These are phyloP conservation scores for Pachycephala philippinensis DNA, from an alignment of 2,113 vertebrate genomes.

Conservation along the genomic window DNA sequence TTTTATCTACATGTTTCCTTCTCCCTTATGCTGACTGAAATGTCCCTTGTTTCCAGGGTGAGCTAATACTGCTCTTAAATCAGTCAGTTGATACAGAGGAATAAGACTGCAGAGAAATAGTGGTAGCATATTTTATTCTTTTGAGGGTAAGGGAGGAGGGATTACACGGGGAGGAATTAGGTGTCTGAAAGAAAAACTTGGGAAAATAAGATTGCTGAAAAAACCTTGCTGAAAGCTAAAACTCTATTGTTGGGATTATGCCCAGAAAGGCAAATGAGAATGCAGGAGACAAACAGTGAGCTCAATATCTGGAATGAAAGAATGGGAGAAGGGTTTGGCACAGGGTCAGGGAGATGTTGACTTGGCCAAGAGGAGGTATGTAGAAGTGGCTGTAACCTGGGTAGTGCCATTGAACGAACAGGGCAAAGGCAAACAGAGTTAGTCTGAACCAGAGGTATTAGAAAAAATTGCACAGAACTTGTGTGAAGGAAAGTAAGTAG, in stretches of 20 bases:
- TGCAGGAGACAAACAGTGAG: background rate
- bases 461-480: background rate
- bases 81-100: background rate
- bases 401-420: background rate
- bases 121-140: slow-evolving; percentile 2
- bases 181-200: background rate
- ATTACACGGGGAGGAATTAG: background rate
- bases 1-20: slow-evolving; percentile 10
- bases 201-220: background rate
- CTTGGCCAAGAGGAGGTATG: background rate
- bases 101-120: background rate
- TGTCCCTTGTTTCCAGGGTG: slow-evolving; percentile 41
- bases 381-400: background rate
- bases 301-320: background rate
- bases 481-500: background rate
- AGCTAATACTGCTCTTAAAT: slow-evolving; percentile 20
- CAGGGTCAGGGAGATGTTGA: background rate
- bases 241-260: background rate
- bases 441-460: background rate
- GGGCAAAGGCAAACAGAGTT: background rate
- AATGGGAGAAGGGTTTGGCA: background rate
- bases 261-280: background rate
- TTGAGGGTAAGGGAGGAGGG: background rate
- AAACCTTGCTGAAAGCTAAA: background rate
- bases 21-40: slow-evolving; percentile 20